A percentile compares a stretch with the other conserved stretches of the same genome.
phyloP scores from a whole-genome alignment of 2,888 invertebrate species.

The Andrena hattorfiana region DNA sequence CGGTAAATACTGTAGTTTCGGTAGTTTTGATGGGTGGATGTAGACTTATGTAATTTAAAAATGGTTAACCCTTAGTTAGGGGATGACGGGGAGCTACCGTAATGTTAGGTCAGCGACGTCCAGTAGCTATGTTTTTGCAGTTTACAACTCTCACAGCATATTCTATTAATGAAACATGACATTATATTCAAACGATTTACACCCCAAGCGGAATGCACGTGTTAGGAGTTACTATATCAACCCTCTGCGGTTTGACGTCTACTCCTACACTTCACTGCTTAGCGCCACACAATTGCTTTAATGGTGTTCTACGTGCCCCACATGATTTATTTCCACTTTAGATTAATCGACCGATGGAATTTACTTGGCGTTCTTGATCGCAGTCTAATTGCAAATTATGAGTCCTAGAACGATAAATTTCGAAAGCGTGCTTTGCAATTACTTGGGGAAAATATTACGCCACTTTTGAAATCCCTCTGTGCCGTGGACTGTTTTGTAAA shows the following conservation, averaged over 20 bases:
- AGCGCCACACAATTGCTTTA: conserved; percentile 16
- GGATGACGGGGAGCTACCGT: no score
- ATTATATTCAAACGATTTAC: not conserved
- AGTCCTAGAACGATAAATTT: not conserved
- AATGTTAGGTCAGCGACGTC: no score
- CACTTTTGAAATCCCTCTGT: no score
- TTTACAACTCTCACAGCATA: no score
- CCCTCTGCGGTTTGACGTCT: conserved; percentile 17
- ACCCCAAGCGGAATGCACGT: not conserved
- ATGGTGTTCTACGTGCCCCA: not conserved
- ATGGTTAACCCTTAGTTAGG: no score
- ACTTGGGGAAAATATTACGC: not conserved
- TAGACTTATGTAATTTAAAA: no score
- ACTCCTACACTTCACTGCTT: not conserved
- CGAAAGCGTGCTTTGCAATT: not conserved
- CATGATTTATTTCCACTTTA: conserved; percentile 5
- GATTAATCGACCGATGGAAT: not conserved
- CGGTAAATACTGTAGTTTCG: no score
- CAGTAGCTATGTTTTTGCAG: no score
- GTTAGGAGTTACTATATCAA: conserved; percentile 17
- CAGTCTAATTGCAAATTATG: not conserved
- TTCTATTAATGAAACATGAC: not conserved
- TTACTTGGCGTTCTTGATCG: not conserved
- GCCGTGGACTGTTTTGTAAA: no score
- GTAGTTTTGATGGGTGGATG: no score